Evolutionary conservation across 2,113 vertebrate species (phyloP), one percentile per base, ranked within the genome.

Genomic region (Tangachromis dhanisi): DNA sequence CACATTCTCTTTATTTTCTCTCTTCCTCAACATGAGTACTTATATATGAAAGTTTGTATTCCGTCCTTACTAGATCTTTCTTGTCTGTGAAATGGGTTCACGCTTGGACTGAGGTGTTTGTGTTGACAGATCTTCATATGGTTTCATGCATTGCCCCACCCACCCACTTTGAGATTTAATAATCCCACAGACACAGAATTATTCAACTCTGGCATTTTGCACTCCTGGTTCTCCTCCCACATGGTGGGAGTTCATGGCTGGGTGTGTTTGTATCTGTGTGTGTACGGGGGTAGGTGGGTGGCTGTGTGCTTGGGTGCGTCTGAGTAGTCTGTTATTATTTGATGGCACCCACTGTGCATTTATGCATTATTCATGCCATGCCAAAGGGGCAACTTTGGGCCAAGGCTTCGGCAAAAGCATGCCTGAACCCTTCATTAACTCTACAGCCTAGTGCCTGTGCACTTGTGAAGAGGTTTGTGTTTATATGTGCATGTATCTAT

Each of bases 201-300:
- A 96, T 96, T 96, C 90, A 96, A 87, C 88, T 87, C 86, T 95
- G 93, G 83, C 91, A 95, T 96, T 95, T 95, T 90, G 87, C 91
- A 89, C 92, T 92, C 78, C 76, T 88, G 81, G 82, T 82, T 83
- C 78, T 88, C 83, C 85, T 92, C 82, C 92, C 84, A 90, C 83
- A 85, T 88, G 89, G 85, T 59, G 9, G 84, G 86, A 88, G 86
- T 80, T 92, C 86, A 83, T 55, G 38, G 93, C 80, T 87, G 92
- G 92, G 83, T 86, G 87, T 81, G 42, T 88, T 61, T 86, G 76
- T 83, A 4, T 59, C 31, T 85, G 79, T 61, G 63, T 83, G 83
- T 35, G n/a, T 49, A 51, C 33, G 21, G 11, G 73, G 33, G 42
- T 82, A 71, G 35, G 71, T 80, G 82, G 80, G 66, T 68, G 83